A percentile compares a stretch with the other conserved stretches of the same genome.
phyloP scores from a whole-genome alignment of 2,888 invertebrate genomes.

The Elaeidobius kamerunicus region DNA sequence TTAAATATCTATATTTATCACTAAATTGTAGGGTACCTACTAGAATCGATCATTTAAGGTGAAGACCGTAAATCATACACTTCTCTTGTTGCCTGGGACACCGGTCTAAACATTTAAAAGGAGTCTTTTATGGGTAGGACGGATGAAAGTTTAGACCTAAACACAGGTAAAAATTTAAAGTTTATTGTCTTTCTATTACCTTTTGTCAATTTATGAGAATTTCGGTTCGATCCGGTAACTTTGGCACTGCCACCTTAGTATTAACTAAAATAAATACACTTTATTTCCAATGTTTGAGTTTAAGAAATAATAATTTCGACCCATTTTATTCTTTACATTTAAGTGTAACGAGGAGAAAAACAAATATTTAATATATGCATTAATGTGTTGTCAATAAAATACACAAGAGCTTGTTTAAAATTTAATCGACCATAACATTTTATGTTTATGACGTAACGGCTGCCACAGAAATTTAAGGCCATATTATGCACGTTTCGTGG shows the following conservation, averaged over 20 bases:
- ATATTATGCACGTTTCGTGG: constrained; percentile 17
- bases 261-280: no score
- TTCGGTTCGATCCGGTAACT: background rate
- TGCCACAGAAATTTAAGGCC: constrained; percentile 22
- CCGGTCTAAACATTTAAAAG: constrained; percentile 32
- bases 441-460: constrained; percentile 27
- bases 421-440: constrained; percentile 24
- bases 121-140: constrained; percentile 26
- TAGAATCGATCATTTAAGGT: constrained; percentile 39
- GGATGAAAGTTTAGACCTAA: constrained; percentile 13
- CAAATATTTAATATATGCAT: constrained; percentile 23
- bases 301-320: no score
- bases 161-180: constrained; percentile 34
- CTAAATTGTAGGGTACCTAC: constrained; percentile 36
- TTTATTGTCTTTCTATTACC: constrained; percentile 37
- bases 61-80: constrained; percentile 37
- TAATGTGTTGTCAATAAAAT: constrained; percentile 21
- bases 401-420: constrained; percentile 19
- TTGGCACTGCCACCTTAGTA: constrained; percentile 22
- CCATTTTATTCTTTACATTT: no score
- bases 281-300: no score
- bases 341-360: constrained; percentile 9
- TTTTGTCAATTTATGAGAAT: constrained; percentile 33
- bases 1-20: constrained; percentile 42
- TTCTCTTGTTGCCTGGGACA: constrained; percentile 24